Evolutionary conservation across 2,797 vertebrate genomes (phyloP), one percentile per base, ranked within the genome.

Genomic region (Mormyrus proboscirostris): DNA sequence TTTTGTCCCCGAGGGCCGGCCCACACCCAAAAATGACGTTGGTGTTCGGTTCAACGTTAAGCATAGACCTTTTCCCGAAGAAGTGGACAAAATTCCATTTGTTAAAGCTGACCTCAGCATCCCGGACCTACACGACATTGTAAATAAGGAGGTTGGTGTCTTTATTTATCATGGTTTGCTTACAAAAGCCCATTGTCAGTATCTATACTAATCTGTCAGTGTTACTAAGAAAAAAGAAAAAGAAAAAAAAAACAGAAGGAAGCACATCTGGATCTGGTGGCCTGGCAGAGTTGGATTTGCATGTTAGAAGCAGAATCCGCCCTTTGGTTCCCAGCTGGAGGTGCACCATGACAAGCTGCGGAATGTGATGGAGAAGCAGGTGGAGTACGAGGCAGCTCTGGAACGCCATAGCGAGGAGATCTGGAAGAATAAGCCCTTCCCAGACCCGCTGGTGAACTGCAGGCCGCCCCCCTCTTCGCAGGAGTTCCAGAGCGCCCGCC

Each of bases 1-100:
- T 88, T 97, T 96, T 91, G 95, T 96, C 59, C 96, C 96, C 90
- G 96, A 97, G 90, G 93, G 93, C 92, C 94, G 93, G 0, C 95
- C 96, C 16, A 76, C 92, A 91, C 96, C 96, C 82, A 96, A 96
- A 93, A 96, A 96, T 89, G 96, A 97, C 62, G 95, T 97, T 89
- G 96, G 96, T 25, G 94, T 96, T 92, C 97, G 94, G 88, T 96
- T 96, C 89, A 96, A 93, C 1, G 94, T 97, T 90, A 97, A 97
- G 93, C 96, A 98, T 91, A 96, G 98, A 47, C 98, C 98, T 2
- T 99, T 99, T 93, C 98, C 98, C 2, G 98, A 99, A 91, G 98
- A 99, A 91, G 98, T 99, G 92, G 98, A 99, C 93, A 99, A 99
- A 94, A 97, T 97, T 91, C 96, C 96, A 0, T 97, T 96, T 91